Evolutionary conservation across 2,797 vertebrate species (phyloP), one percentile per base, ranked within the genome.

Genomic region (Odontamblyopus rebecca): DNA sequence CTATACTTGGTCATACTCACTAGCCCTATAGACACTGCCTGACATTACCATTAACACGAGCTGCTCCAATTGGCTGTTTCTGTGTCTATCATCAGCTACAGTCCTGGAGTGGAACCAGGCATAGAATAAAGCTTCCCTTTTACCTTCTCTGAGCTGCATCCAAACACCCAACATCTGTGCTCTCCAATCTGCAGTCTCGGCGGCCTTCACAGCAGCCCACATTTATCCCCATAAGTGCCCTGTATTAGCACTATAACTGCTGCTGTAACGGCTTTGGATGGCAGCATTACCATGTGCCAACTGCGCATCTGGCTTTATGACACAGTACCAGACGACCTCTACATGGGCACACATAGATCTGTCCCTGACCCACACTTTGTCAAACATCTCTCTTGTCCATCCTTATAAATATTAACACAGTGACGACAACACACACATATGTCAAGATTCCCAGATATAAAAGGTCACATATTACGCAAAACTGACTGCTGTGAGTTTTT

Each of bases 51-150:
- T 38, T 38, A 38, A 38, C 35, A 38, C 0, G 35, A 35, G 57
- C 54, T 4, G 30, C 35, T 6, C 38, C 13, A 12, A 13, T 9
- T 50, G 63, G 38, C 63, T 23, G 38, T 8, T 19, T 9, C 60
- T 66, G 76, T 27, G 69, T 50, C 68, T 79, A 78, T 86, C 86
- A 86, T 89, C 84, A 89, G 72, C 85, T 89, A 88, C 87, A 88
- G 81, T 85, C 84, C 84, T 16, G 53, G 69, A 88, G 86, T 82
- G 87, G 86, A 81, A 89, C 68, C 32, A 53, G 76, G 70, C 80
- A 81, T 83, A 89, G 77, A 81, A 89, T 89, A 88, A 87, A 89
- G 84, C 87, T 83, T 88, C 79, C 85, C 35, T 85, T 88, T 91
- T 83, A 88, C 50, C 78, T 75, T 73, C 74, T 82, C 67, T 83